phyloP scores from a whole-genome alignment of 1,140 invertebrate species.

The Melitaea cinxia region DNA sequence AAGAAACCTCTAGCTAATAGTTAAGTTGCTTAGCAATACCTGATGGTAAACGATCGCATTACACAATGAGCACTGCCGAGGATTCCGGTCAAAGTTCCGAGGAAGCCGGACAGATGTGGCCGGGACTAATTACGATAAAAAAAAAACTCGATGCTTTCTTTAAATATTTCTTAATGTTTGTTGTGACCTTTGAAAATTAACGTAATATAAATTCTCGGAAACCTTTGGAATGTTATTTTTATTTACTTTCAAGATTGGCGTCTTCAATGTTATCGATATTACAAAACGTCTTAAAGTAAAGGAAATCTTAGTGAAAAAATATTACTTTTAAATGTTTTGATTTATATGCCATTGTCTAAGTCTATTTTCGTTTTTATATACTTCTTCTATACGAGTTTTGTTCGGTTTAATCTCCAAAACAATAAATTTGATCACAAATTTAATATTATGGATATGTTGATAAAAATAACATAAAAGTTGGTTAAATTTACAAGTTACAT shows the following conservation, averaged over 20 bases:
- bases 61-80: constrained; percentile 59
- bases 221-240: background rate
- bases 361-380: too few relatives aligned
- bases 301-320: too few relatives aligned
- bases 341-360: too few relatives aligned
- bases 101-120: constrained; percentile 67
- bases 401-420: too few relatives aligned
- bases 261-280: background rate
- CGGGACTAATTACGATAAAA: constrained; percentile 63
- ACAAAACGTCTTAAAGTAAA: too few relatives aligned
- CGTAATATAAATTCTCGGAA: background rate
- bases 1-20: constrained; percentile 59
- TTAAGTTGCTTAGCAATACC: constrained; percentile 49
- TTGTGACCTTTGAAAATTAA: background rate
- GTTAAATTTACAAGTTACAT: background rate
- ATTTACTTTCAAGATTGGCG: background rate
- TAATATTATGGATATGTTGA: too few relatives aligned
- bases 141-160: constrained; percentile 46
- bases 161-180: constrained; percentile 23
- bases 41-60: constrained; percentile 59
- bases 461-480: too few relatives aligned
- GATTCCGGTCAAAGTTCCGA: constrained; percentile 73
- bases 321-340: too few relatives aligned
- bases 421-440: too few relatives aligned
- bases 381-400: too few relatives aligned